Evolutionary conservation across 30 jellyfish, hydroid and myxozoan genomes (phyloP).

Genomic region (Aurelia sp.): DNA sequence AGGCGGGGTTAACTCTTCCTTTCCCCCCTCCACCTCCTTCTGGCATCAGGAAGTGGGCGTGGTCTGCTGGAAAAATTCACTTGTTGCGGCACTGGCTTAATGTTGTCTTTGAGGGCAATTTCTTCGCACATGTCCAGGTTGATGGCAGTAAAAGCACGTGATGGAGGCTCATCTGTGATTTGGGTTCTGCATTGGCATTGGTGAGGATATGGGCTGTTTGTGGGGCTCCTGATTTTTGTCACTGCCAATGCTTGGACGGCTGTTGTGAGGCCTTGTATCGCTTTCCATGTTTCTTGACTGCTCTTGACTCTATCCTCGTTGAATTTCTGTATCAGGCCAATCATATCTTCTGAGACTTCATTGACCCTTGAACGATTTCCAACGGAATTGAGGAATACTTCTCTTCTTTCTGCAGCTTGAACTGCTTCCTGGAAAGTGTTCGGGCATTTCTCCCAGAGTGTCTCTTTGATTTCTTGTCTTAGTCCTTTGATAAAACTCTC

Average conservation of each 20-base stretch:
- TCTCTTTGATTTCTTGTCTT: constrained; percentile 44
- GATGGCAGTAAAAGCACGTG: constrained; percentile 40
- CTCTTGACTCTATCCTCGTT: constrained; percentile 36
- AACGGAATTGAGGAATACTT: constrained; percentile 38
- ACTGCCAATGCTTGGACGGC: constrained; percentile 51
- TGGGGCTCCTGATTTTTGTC: no score
- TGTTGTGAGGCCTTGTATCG: constrained; percentile 41
- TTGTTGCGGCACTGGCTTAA: no score
- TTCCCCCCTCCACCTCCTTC: not conserved
- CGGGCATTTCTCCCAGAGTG: constrained; percentile 64
- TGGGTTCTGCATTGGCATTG: no score
- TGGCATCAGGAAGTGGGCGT: not conserved
- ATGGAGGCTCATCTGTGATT: not conserved
- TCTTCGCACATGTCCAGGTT: constrained; percentile 45
- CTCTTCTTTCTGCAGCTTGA: constrained; percentile 35
- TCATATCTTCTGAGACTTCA: constrained; percentile 37
- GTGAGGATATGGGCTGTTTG: no score
- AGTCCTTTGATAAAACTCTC: constrained; percentile 53
- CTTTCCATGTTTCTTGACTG: constrained; percentile 49
- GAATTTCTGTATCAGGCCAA: constrained; percentile 36
- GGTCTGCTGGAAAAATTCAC: not conserved
- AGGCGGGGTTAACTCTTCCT: no score
- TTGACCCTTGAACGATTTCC: constrained; percentile 39
- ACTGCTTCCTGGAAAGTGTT: constrained; percentile 53
- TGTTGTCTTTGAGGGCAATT: constrained; percentile 35